Percentiles rank a stretch among this genome's conserved stretches.
Conservation (phyloP, 2,113 vertebrate species). For the Felis chaus region DNA sequence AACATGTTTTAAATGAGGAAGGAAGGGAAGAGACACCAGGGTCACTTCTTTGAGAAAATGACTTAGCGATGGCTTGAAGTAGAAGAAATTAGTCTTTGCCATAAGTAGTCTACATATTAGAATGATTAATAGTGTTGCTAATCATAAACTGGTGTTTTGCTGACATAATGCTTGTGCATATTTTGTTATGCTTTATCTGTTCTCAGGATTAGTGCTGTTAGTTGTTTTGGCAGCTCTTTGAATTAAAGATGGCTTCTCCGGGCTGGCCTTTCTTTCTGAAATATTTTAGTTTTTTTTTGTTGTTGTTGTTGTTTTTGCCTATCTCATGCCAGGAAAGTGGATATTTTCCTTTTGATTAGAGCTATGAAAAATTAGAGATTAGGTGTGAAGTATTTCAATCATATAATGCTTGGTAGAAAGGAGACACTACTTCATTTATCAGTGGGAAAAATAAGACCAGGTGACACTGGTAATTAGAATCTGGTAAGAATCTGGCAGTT, state of each 20-base stretch:
- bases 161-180: neutral
- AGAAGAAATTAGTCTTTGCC: neutral
- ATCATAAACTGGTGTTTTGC: neutral
- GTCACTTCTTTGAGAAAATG: constrained; percentile 30
- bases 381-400: neutral
- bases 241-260: neutral
- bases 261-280: constrained; percentile 22
- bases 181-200: neutral
- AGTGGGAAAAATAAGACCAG: neutral
- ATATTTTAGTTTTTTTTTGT: constrained; percentile 24
- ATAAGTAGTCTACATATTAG: neutral
- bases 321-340: neutral
- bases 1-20: constrained; percentile 25
- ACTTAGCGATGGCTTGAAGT: neutral
- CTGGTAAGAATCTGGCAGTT: neutral
- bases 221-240: neutral
- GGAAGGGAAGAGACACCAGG: neutral
- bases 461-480: neutral
- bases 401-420: neutral
- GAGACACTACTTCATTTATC: neutral
- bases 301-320: constrained; percentile 25
- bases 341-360: neutral
- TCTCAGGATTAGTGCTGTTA: neutral
- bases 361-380: neutral
- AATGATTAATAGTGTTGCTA: neutral